A percentile compares a stretch with the other conserved stretches of the same genome.
phyloP scores from a whole-genome alignment of 2,888 invertebrate genomes.

The Rambutsinella grinnellia region DNA sequence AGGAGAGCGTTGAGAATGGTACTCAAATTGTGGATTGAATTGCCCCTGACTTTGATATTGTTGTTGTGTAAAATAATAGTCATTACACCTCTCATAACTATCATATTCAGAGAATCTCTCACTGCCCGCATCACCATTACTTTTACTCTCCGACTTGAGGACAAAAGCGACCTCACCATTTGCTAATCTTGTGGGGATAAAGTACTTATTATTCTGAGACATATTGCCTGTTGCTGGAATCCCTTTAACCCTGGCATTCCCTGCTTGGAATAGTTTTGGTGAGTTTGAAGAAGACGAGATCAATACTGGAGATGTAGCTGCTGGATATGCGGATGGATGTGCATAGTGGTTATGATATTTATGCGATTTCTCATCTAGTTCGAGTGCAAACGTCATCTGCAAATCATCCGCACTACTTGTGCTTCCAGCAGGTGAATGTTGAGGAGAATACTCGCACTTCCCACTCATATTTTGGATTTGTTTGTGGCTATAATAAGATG shows the following conservation, averaged over 20 bases:
- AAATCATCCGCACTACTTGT: slow-evolving; percentile 25
- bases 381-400: slow-evolving; percentile 12
- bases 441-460: slow-evolving; percentile 24
- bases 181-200: slow-evolving; percentile 69
- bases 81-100: slow-evolving; percentile 13
- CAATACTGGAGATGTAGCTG: slow-evolving; percentile 18
- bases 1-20: not conserved
- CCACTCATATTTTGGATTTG: not conserved
- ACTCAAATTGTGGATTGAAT: slow-evolving; percentile 3
- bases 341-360: slow-evolving; percentile 20
- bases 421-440: slow-evolving; percentile 33
- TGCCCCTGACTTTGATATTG: not conserved
- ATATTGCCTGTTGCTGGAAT: too few relatives aligned
- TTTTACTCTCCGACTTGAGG: slow-evolving; percentile 59
- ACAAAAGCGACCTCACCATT: slow-evolving; percentile 71
- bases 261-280: slow-evolving; percentile 24
- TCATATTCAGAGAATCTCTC: slow-evolving; percentile 4
- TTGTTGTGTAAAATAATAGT: slow-evolving; percentile 25
- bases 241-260: too few relatives aligned
- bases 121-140: not conserved
- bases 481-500: slow-evolving; percentile 18
- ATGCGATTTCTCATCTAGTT: not conserved
- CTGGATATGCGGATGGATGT: not conserved
- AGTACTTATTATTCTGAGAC: slow-evolving; percentile 33
- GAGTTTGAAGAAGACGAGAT: slow-evolving; percentile 18